These are phyloP conservation scores for Caenorhabditis sp. DNA, from an alignment of 2,888 invertebrate genomes.

Conservation along the genomic window DNA sequence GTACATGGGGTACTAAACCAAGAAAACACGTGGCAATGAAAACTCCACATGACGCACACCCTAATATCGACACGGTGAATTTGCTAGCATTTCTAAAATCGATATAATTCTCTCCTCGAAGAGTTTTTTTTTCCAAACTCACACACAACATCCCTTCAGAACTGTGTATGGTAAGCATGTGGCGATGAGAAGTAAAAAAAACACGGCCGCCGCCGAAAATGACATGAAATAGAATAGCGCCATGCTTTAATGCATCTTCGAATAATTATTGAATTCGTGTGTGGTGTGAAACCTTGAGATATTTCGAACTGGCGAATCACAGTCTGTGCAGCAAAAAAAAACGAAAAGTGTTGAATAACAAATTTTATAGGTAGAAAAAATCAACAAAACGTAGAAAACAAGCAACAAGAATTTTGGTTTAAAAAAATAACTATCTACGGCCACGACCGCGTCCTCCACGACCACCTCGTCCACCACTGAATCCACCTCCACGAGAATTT, in stretches of 20 bases:
- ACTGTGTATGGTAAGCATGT: constrained; percentile 51
- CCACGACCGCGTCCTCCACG: constrained; percentile 27
- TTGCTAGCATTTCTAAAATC: constrained; percentile 28
- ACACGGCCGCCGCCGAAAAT: constrained; percentile 28
- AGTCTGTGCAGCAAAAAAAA: constrained; percentile 4
- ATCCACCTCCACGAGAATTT: constrained; percentile 23
- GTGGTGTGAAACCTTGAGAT: not conserved
- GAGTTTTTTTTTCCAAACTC: constrained; percentile 4
- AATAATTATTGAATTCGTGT: not conserved
- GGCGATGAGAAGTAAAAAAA: constrained; percentile 41
- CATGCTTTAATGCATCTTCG: constrained; percentile 13
- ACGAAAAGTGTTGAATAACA: constrained; percentile 5
- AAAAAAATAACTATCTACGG: constrained; percentile 7
- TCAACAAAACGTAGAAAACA: constrained; percentile 13
- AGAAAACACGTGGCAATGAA: constrained; percentile 76
- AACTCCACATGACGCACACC: constrained; percentile 76
- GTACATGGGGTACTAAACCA: constrained; percentile 75
- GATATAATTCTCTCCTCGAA: not conserved
- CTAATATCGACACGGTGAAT: constrained; percentile 50
- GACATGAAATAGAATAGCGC: constrained; percentile 32
- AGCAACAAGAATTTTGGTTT: not conserved
- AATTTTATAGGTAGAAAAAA: not conserved
- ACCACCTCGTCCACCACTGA: constrained; percentile 28
- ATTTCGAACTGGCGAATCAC: not conserved
- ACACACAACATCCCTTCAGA: constrained; percentile 37